Base-by-base conservation (phyloP, 1,140 invertebrate species). In the Lepidurus apus region DNA sequence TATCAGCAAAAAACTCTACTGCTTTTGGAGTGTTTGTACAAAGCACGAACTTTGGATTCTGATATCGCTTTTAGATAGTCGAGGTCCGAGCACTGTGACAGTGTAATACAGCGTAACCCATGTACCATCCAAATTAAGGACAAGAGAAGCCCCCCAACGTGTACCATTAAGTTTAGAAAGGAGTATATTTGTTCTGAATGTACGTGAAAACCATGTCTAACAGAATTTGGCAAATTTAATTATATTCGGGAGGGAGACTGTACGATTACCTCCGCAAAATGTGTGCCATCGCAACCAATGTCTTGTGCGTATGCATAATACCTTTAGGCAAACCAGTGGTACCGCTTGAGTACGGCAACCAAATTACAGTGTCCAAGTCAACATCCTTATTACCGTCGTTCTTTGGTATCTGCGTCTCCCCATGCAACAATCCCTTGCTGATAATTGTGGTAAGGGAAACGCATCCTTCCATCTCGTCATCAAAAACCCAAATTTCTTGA, bases 251-350 rank as follows among this genome's bases (percentile, higher is more conserved):
- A 11, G 3, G 7, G 17, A 47, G 17, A 47, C 7, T 7, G 10
- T 2, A 47, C 17, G 0, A 2, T 47, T 47, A 65, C 44, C 34
- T 77, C 75, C 42, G n/a, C 17, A 79, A 42, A 11, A 26, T n/a
- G 44, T 74, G 73, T 78, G 45, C 7, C 34, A 44, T 21, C 3
- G 73, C 73, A 17, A 79, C 73, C 73, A 74, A 42, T 7, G 75
- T 73, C 9, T 73, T 5, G n/a, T 74, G 76, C 7, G 79, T 80
- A 84, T 86, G 81, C 83, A 83, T 80, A 77, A 83, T 75, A 80
- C 82, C 74, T 81, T 82, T 81, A 78, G 42, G 82, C 74, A 76
- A 79, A 73, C 77, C 81, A 3, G 80, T 81, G 1, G 81, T 81
- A 11, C 81, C 81, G 45, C 80, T 80, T 13, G 81, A 79, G 74